phyloP scores from a whole-genome alignment of 2,113 vertebrate species.

The Ibidorhyncha struthersii region DNA sequence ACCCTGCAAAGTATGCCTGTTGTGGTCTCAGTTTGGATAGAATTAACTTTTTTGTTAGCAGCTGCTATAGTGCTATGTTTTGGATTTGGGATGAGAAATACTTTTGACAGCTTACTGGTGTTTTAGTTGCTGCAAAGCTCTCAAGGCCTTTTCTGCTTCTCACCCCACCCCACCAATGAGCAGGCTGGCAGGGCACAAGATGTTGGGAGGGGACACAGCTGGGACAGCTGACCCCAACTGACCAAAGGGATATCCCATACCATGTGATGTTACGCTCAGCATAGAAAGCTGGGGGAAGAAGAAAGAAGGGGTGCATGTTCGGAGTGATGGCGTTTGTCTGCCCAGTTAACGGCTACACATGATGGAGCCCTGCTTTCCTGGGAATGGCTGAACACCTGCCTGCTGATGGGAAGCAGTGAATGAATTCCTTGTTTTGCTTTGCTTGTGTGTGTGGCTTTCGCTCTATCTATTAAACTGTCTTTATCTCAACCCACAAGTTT shows the following conservation, averaged over 20 bases:
- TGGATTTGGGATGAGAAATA: neutral
- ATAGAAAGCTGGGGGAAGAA: neutral
- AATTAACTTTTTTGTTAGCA: neutral
- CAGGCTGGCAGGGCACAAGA: neutral
- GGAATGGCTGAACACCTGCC: neutral
- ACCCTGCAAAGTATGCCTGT: neutral
- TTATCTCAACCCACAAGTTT: neutral
- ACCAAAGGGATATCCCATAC: neutral
- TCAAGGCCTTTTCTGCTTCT: neutral
- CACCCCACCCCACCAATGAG: neutral
- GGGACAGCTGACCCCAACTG: neutral
- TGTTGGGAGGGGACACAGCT: neutral
- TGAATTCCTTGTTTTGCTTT: neutral
- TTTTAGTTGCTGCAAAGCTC: neutral
- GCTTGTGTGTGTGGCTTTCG: neutral
- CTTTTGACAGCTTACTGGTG: neutral
- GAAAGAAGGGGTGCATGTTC: neutral
- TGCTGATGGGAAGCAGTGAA: neutral
- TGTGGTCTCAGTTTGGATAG: neutral
- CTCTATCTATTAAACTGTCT: neutral
- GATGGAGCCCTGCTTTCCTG: neutral
- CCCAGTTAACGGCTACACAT: too few relatives aligned
- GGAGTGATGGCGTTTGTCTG: neutral
- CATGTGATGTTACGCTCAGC: neutral
- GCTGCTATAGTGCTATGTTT: neutral